phyloP scores from a whole-genome alignment of 2,888 invertebrate species.

The Aricia artaxerxes region DNA sequence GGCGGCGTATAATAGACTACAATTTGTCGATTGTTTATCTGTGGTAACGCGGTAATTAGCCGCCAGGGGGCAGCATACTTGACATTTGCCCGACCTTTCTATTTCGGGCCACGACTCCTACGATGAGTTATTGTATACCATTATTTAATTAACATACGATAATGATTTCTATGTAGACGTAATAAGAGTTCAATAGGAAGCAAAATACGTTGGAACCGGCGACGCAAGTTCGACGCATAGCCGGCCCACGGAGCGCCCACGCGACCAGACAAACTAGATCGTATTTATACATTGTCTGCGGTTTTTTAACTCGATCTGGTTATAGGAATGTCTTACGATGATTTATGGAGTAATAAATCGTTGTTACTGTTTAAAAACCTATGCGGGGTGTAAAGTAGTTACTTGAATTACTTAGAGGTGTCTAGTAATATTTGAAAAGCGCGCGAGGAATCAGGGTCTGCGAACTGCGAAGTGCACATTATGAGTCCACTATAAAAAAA shows the following conservation, averaged over 20 bases:
- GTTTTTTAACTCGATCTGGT: conserved; percentile 38
- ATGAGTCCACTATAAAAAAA: too few relatives aligned
- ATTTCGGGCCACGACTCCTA: conserved; percentile 69
- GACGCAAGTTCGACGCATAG: conserved; percentile 56
- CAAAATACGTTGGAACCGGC: conserved; percentile 29
- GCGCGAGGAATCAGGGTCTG: too few relatives aligned
- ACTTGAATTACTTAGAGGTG: not conserved
- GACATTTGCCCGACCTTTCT: conserved; percentile 77
- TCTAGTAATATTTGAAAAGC: too few relatives aligned
- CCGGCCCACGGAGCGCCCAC: conserved; percentile 56
- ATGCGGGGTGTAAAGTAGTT: not conserved
- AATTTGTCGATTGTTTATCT: conserved; percentile 46
- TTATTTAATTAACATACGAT: not conserved
- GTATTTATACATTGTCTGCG: conserved; percentile 47
- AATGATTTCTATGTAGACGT: not conserved
- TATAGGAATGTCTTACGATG: conserved; percentile 38
- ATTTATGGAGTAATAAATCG: not conserved
- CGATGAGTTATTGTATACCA: conserved; percentile 53
- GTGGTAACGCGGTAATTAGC: conserved; percentile 42
- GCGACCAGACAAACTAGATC: conserved; percentile 70
- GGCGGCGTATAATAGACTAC: conserved; percentile 40
- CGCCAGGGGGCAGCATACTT: conserved; percentile 57
- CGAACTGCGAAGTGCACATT: too few relatives aligned
- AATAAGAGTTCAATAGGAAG: not conserved
- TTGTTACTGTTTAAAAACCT: not conserved